Evolutionary conservation across 2,888 invertebrate genomes (phyloP).

Genomic region (Schrankia costaestrigalis): DNA sequence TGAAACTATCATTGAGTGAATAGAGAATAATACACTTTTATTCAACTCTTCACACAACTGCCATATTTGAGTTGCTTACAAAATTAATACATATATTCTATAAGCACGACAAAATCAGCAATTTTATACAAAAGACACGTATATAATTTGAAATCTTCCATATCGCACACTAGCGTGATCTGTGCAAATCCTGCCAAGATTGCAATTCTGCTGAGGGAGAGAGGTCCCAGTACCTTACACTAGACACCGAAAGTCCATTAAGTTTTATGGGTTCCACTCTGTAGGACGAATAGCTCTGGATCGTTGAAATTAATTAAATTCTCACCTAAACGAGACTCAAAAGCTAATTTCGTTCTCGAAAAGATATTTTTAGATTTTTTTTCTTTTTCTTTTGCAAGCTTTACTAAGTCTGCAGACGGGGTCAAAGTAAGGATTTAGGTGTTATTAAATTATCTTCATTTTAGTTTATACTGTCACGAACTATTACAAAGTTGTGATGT

Average conservation of each 20-base stretch:
- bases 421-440: conserved; percentile 3
- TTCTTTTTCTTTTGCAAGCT: conserved; percentile 1
- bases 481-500: no score
- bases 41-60: no score
- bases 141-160: conserved; percentile 2
- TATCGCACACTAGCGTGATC: conserved; percentile 18
- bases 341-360: conserved; percentile 32
- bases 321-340: conserved; percentile 55
- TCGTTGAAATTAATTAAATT: conserved; percentile 75
- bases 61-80: no score
- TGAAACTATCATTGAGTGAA: no score
- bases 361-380: conserved; percentile 14
- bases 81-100: not conserved
- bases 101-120: not conserved
- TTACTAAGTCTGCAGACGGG: conserved; percentile 10
- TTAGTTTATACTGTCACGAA: no score
- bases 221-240: conserved; percentile 57
- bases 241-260: conserved; percentile 78
- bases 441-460: not conserved
- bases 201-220: conserved; percentile 55
- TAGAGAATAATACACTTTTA: no score
- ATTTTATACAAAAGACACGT: conserved; percentile 5
- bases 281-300: conserved; percentile 65
- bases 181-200: conserved; percentile 48
- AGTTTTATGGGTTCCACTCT: conserved; percentile 69